A percentile compares a stretch with the other conserved stretches of the same genome.
These are phyloP conservation scores for Notamacropus eugenii DNA, from an alignment of 2,797 vertebrate genomes.

Conservation along the genomic window DNA sequence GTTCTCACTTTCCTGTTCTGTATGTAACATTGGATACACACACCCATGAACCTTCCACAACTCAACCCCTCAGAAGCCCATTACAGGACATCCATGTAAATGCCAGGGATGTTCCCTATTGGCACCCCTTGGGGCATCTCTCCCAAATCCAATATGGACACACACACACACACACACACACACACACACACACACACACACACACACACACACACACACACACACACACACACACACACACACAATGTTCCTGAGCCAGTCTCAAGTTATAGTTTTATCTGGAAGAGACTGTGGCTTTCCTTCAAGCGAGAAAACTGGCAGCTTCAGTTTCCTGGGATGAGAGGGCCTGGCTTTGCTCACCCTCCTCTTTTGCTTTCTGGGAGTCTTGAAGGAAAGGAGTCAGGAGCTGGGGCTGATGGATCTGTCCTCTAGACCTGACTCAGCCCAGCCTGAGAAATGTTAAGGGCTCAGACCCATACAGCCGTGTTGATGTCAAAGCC, in stretches of 20 bases:
- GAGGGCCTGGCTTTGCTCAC: not conserved
- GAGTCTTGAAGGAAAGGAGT: slow-evolving; percentile 18
- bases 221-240: not conserved
- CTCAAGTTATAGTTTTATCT: not conserved
- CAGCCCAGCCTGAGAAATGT: slow-evolving; percentile 4
- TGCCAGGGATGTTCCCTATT: not conserved
- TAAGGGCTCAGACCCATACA: slow-evolving; percentile 92
- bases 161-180: not conserved
- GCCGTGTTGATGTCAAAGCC: slow-evolving; percentile 96
- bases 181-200: not conserved
- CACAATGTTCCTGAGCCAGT: not conserved
- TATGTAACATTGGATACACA: not conserved
- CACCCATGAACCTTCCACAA: not conserved
- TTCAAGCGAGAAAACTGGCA: not conserved
- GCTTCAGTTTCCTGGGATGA: not conserved
- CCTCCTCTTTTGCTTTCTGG: not conserved
- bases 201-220: not conserved
- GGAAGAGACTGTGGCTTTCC: not conserved
- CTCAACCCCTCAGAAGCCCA: not conserved
- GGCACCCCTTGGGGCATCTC: not conserved
- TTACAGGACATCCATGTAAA: not conserved
- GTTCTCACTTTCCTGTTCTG: not conserved
- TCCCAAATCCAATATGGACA: slow-evolving; percentile 1
- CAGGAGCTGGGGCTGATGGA: not conserved
- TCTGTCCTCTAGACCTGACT: not conserved